Percentiles rank a stretch among this genome's conserved stretches.
Conservation (phyloP, 1,140 invertebrate species). For the Trissolcus basalis region DNA sequence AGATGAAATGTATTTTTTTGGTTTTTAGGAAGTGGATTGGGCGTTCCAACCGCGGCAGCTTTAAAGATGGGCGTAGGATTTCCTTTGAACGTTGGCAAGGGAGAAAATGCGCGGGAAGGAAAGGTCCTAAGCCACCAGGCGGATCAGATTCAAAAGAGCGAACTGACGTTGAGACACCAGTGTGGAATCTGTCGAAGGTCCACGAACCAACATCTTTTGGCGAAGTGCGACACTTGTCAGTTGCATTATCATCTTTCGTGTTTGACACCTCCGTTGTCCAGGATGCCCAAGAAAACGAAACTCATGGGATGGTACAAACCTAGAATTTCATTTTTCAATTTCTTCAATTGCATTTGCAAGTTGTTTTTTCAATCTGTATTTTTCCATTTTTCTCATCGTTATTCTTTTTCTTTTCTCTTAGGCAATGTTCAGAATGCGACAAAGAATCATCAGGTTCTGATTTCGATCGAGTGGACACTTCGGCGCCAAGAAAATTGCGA, state of each 20-base stretch:
- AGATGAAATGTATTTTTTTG: too few species aligned
- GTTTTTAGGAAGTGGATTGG: slow-evolving; percentile 65
- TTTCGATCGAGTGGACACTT: slow-evolving; percentile 83
- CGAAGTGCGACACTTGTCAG: slow-evolving; percentile 95
- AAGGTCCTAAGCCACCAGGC: slow-evolving; percentile 79
- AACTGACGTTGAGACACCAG: slow-evolving; percentile 75
- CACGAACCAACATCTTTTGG: slow-evolving; percentile 90
- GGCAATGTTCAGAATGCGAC: slow-evolving; percentile 93
- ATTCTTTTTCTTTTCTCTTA: slow-evolving; percentile 64
- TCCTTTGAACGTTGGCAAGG: slow-evolving; percentile 80
- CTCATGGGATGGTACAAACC: slow-evolving; percentile 89
- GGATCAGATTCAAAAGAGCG: slow-evolving; percentile 79
- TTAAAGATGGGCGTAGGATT: slow-evolving; percentile 89
- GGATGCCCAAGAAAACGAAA: slow-evolving; percentile 96
- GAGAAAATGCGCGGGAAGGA: slow-evolving; percentile 75
- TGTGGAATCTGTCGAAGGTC: slow-evolving; percentile 90
- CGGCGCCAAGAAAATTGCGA: slow-evolving; percentile 85
- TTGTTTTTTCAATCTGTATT: too few species aligned
- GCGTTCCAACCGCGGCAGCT: slow-evolving; percentile 85
- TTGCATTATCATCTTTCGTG: slow-evolving; percentile 95
- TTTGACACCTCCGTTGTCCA: slow-evolving; percentile 91
- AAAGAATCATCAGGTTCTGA: slow-evolving; percentile 87
- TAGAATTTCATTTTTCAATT: too few species aligned
- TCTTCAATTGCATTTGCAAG: too few species aligned
- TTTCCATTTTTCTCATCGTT: too few species aligned